Conservation (phyloP, 2,797 vertebrate species). For the Setipinna tenuifilis region DNA sequence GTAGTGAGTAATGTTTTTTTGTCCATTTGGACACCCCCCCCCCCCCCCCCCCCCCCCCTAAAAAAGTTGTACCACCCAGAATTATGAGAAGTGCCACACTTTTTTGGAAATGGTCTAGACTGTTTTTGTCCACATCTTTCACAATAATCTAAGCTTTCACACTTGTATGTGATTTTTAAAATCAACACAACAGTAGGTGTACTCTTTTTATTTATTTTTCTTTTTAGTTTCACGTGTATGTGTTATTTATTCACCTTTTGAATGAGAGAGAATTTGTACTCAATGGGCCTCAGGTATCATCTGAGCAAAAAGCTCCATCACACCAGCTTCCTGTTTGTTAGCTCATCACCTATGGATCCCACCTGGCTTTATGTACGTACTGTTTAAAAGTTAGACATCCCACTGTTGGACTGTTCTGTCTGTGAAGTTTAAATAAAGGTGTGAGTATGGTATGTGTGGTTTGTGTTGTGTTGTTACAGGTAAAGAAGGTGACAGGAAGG, state of each 20-base stretch:
- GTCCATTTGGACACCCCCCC: not conserved
- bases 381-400: not conserved
- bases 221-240: not conserved
- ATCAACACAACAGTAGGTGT: not conserved
- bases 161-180: not conserved
- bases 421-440: constrained; percentile 17
- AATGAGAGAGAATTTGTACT: not conserved
- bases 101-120: not conserved
- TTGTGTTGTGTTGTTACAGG: not conserved
- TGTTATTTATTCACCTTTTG: constrained; percentile 10
- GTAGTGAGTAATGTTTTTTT: not conserved
- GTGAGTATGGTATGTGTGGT: not conserved
- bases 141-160: not conserved
- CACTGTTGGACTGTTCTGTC: not conserved
- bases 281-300: not conserved
- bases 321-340: constrained; percentile 9
- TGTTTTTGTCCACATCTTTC: not conserved
- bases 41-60: no score
- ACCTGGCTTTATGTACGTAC: not conserved
- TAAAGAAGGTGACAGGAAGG: not conserved
- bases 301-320: not conserved
- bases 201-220: not conserved
- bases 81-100: not conserved
- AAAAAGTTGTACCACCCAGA: not conserved
- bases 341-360: not conserved